Conservation (phyloP, 2,888 invertebrate genomes). For the Drosophila kambysellisi region DNA sequence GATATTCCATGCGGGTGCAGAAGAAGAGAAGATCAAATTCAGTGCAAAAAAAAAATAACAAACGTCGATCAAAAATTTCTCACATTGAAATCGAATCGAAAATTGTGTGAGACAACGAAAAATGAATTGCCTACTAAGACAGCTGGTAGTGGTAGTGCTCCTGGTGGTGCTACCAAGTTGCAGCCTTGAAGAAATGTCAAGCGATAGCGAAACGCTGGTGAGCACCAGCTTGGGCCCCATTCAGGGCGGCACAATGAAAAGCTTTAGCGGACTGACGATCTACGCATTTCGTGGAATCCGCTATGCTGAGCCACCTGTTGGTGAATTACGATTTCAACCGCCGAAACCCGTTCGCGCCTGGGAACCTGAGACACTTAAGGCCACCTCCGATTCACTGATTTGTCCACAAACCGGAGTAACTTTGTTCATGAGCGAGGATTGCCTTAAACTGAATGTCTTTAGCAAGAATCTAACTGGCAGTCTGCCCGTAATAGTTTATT, state of each 20-base stretch:
- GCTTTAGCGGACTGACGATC: conserved; percentile 84
- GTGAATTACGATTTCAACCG: conserved; percentile 84
- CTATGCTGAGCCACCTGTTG: conserved; percentile 83
- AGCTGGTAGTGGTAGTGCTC: conserved; percentile 11
- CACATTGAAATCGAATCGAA: conserved; percentile 21
- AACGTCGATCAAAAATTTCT: conserved; percentile 11
- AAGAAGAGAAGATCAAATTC: conserved; percentile 3
- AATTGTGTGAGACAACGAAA: conserved; percentile 6
- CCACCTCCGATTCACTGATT: conserved; percentile 84
- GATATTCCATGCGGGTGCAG: conserved; percentile 48
- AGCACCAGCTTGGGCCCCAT: conserved; percentile 82
- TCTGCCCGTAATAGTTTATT: conserved; percentile 78
- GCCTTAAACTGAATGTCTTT: conserved; percentile 88
- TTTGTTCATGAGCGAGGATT: conserved; percentile 87
- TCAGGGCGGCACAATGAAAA: conserved; percentile 83
- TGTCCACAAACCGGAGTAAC: conserved; percentile 75
- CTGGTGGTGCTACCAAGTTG: neutral
- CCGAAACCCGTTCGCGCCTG: conserved; percentile 76
- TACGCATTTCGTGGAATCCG: conserved; percentile 85
- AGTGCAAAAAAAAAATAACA: conserved; percentile 24
- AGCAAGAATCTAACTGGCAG: conserved; percentile 65
- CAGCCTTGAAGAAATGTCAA: neutral
- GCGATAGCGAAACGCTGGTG: conserved; percentile 43
- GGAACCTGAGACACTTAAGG: conserved; percentile 81
- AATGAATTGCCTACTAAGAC: conserved; percentile 26